Base-by-base conservation (phyloP, 2,888 invertebrate genomes). In the Lymantria dispar region DNA sequence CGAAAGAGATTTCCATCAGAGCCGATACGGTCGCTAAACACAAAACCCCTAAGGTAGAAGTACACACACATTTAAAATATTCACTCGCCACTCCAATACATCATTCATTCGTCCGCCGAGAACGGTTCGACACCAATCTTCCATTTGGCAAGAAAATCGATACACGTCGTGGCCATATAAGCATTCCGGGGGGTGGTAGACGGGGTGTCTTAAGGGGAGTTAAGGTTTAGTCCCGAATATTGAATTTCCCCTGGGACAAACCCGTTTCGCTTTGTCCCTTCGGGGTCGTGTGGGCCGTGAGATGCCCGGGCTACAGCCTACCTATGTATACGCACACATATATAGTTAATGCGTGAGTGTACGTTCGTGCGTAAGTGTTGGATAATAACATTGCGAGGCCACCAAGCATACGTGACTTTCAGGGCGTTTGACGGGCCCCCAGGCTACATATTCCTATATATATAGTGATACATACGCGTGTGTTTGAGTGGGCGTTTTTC, bases 231-330 rank as follows among this genome's bases (percentile, higher is more conserved):
- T 89, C 91, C 91, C 92, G 92, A 92, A 92, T 92, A 92, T 92
- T 92, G 92, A 92, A 92, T 92, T 92, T 92, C 92, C 92, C 92
- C 86, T 85, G 91, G 91, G 92, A 91, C 91, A 90, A 92, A 91
- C 92, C 91, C 91, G 91, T 91, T 91, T 91, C 90, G 82, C 90
- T 89, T 90, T 91, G 90, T 90, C 90, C 91, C 90, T 91, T 89
- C 78, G 87, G 88, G 90, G 89, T 88, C 88, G 90, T 87, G 85
- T 87, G 85, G 88, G 89, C 87, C 83, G 71, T 62, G 79, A 69
- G 81, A 80, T 87, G 89, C 90, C 89, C 89, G 89, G 89, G 89
- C 83, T 74, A 68, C 43, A 49, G 72, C 72, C 72, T 69, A 70
- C 74, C 68, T 70, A 73, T 71, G 64, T 68, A 71, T 68, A 62